A percentile compares a stretch with the other conserved stretches of the same genome.
These are phyloP conservation scores for Eurytoma adleriae DNA, from an alignment of 2,888 invertebrate genomes.

Conservation along the genomic window DNA sequence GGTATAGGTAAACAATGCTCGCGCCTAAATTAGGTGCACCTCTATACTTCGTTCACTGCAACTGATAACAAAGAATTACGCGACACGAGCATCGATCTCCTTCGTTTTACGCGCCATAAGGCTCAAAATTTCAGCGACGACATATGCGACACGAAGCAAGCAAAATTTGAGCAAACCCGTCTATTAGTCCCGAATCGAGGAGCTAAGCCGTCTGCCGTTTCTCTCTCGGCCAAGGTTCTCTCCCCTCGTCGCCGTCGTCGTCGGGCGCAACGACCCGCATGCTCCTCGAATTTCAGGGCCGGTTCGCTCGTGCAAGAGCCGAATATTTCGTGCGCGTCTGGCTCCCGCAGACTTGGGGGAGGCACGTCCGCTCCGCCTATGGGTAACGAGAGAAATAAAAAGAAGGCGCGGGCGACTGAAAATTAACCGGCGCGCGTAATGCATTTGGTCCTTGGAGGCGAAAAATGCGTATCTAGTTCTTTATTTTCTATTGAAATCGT, in stretches of 20 bases:
- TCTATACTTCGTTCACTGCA: no score
- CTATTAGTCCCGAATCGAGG: not conserved
- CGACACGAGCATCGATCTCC: no score
- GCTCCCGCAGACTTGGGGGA: conserved; percentile 3
- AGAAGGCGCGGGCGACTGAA: not conserved
- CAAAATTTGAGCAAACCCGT: not conserved
- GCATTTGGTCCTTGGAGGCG: not conserved
- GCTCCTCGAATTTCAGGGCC: conserved; percentile 47
- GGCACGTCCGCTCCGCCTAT: not conserved
- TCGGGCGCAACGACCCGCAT: conserved; percentile 50
- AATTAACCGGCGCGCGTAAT: no score
- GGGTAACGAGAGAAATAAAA: conserved; percentile 12
- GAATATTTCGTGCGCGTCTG: conserved; percentile 10
- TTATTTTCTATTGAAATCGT: no score
- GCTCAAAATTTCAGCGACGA: no score
- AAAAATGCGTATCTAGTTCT: not conserved
- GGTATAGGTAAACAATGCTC: no score
- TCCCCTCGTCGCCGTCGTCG: not conserved
- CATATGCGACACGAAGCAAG: not conserved
- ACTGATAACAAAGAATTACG: no score
- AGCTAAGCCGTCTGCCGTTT: conserved; percentile 7
- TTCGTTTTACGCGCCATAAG: no score
- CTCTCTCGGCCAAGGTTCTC: conserved; percentile 11
- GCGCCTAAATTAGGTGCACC: no score
- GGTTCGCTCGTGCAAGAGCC: not conserved